Conservation (phyloP, 2,888 invertebrate genomes). For the Colostygia pectinataria region DNA sequence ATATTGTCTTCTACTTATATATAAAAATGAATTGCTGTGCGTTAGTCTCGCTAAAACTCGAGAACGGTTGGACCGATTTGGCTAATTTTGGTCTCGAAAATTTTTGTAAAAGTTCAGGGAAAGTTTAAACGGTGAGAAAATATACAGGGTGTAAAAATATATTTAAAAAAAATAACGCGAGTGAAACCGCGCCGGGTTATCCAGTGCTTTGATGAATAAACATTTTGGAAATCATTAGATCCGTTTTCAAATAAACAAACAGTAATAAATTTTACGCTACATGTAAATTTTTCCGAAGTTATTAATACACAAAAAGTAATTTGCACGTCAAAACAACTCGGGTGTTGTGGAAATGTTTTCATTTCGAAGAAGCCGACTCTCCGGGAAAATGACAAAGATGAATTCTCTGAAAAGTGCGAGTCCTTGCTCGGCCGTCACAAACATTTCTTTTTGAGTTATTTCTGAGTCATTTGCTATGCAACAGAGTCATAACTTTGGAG, state of each 20-base stretch:
- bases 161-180: no score
- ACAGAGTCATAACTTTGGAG: slow-evolving; percentile 14
- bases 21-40: no score
- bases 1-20: no score
- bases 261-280: background rate
- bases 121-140: no score
- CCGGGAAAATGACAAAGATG: slow-evolving; percentile 27
- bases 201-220: no score
- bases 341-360: slow-evolving; percentile 17
- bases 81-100: no score
- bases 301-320: slow-evolving; percentile 20
- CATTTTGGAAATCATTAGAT: no score
- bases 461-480: slow-evolving; percentile 9
- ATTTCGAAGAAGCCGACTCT: slow-evolving; percentile 19
- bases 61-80: no score
- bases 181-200: no score
- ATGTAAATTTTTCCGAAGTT: background rate
- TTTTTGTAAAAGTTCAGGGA: no score
- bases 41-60: no score
- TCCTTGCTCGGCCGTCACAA: slow-evolving; percentile 10
- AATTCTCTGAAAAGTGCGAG: slow-evolving; percentile 23
- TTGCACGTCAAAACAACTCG: slow-evolving; percentile 20
- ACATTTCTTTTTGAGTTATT: slow-evolving; percentile 22
- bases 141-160: no score
- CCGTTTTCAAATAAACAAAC: background rate